phyloP scores from a whole-genome alignment of 2,113 vertebrate genomes.

The Bucco capensis region DNA sequence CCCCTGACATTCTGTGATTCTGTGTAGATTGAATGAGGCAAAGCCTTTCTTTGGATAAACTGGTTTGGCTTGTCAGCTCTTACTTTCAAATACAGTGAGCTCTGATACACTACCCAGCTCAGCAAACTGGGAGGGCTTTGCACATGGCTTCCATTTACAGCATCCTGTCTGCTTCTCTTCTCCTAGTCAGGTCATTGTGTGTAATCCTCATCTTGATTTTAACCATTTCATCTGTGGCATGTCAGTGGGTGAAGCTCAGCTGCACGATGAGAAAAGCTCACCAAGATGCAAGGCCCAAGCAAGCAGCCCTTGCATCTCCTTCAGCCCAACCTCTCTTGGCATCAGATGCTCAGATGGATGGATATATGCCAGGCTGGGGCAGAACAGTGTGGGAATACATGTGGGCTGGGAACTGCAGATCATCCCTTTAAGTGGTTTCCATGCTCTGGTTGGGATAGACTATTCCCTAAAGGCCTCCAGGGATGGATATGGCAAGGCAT shows the following conservation, averaged over 20 bases:
- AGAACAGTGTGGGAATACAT: fast-evolving
- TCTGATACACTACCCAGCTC: background rate
- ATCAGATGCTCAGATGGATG: background rate
- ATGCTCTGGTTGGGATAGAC: background rate
- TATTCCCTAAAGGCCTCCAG: background rate
- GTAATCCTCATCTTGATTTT: background rate
- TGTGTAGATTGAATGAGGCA: background rate
- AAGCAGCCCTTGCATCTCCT: background rate
- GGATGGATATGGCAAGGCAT: background rate
- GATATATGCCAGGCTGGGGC: background rate
- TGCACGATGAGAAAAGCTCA: background rate
- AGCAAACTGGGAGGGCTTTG: background rate
- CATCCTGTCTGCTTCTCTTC: background rate
- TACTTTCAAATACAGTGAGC: background rate
- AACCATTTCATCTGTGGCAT: background rate
- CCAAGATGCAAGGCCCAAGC: background rate
- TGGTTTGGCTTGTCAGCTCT: background rate
- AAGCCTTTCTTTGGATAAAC: background rate
- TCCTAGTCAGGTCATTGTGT: background rate
- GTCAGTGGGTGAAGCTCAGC: background rate
- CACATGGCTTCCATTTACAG: background rate
- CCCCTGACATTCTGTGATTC: no score
- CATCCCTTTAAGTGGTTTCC: background rate
- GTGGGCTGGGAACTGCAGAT: background rate
- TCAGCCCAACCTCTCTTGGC: background rate